Base-by-base conservation (phyloP, 2,888 invertebrate genomes). In the Sphecodes monilicornis region DNA sequence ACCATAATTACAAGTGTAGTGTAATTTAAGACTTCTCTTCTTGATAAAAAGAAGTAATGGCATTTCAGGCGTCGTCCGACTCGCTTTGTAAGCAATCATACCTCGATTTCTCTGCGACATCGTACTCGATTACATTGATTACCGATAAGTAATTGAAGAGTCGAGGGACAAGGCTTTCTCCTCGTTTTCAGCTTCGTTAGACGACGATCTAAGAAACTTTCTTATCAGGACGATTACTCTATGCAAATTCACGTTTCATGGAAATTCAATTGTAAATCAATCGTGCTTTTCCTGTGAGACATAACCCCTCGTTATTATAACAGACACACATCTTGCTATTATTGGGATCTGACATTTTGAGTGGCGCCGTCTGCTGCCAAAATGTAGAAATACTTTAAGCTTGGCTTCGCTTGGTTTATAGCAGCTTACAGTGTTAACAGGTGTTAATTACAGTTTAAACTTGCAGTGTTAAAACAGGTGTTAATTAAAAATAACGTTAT, bases 91-190 rank as follows among this genome's bases (percentile, higher is more conserved):
- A 66, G 11, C 22, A 10, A 66, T n/a, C 22, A 26, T 6, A 4
- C 32, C 13, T 39, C 46, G 54, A 82, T 78, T 74, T 82, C 81
- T 60, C 46, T 41, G 41, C 50, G 16, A 43, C 68, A 66, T 80
- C 41, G 29, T 76, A 22, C 71, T 10, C 43, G 10, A 22, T 73
- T 66, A 66, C 76, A 72, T 26, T 18, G 39, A 64, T 66, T 54
- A 18, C 26, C 66, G 72, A 78, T 78, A 78, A 75, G 29, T 22
- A 22, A 22, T 26, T 32, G 66, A 46, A 71, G 71, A 26, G 73
- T 74, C 76, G 75, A 41, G 69, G 64, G 78, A 81, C 64, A 74
- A 72, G 60, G 64, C 79, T 89, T 83, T 89, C 89, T 89, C 88
- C 69, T 82, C 77, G 39, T 81, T 74, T 68, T 78, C 78, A 60